phyloP scores from a whole-genome alignment of 1,140 invertebrate species.

The Acromyrmex charruanus region DNA sequence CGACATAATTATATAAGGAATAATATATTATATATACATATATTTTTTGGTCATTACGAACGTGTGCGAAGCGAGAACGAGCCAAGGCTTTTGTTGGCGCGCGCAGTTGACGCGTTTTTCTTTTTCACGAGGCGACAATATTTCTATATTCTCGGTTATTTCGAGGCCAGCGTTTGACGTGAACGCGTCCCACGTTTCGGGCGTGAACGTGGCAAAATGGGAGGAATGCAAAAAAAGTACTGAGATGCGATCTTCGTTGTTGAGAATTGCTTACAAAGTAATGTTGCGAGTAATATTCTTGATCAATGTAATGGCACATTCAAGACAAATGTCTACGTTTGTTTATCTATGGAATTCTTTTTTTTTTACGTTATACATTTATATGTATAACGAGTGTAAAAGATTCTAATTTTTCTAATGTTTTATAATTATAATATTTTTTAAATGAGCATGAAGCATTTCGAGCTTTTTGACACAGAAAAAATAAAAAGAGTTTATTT shows the following conservation, averaged over 20 bases:
- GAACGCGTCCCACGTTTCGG: constrained; percentile 64
- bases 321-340: background rate
- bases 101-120: constrained; percentile 83
- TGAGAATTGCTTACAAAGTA: constrained; percentile 29
- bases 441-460: background rate
- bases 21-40: constrained; percentile 86
- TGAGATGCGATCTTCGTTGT: constrained; percentile 46
- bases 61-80: constrained; percentile 81
- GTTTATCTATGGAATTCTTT: background rate
- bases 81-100: constrained; percentile 84
- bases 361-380: background rate
- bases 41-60: constrained; percentile 87
- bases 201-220: constrained; percentile 20
- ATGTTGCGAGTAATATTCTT: background rate
- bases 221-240: constrained; percentile 25
- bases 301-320: background rate
- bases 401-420: background rate
- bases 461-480: background rate
- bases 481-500: background rate
- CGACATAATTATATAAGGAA: constrained; percentile 84
- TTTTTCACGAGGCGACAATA: constrained; percentile 86
- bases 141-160: constrained; percentile 85
- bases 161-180: constrained; percentile 74
- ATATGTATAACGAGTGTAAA: background rate
- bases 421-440: background rate